These are phyloP conservation scores for Gasterosteus nipponicus DNA, from an alignment of 2,113 vertebrate species.

Conservation along the genomic window DNA sequence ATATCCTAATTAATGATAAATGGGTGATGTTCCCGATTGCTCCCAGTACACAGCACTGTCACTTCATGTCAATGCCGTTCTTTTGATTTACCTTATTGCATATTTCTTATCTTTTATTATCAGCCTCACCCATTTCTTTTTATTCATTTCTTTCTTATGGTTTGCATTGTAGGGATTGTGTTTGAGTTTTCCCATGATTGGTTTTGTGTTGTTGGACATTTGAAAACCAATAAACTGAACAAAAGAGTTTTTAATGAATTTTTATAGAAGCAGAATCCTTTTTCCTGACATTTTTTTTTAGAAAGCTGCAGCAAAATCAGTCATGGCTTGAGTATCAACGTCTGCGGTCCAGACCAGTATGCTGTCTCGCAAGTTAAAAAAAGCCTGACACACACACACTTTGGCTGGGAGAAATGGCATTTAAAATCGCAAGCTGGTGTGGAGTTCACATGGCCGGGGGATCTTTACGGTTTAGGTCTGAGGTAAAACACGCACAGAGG, in stretches of 20 bases:
- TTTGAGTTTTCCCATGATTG: background rate
- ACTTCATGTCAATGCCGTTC: background rate
- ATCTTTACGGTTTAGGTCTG: background rate
- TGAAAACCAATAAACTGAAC: too few species aligned
- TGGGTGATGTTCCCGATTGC: background rate
- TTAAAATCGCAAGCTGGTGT: background rate
- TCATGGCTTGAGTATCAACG: background rate
- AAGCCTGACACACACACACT: background rate
- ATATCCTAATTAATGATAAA: background rate
- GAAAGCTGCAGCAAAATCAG: background rate
- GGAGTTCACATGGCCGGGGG: background rate
- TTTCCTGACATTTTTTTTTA: background rate
- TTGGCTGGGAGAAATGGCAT: background rate
- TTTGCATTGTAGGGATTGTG: background rate
- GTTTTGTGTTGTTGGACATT: background rate
- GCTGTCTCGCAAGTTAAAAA: background rate
- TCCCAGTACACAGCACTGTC: background rate
- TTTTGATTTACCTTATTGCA: background rate
- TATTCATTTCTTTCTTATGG: background rate
- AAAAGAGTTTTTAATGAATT: background rate
- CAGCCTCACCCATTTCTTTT: background rate
- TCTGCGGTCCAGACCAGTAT: background rate
- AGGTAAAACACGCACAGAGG: conserved; percentile 13
- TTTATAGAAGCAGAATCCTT: background rate
- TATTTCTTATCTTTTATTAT: background rate